Evolutionary conservation across 2,113 vertebrate genomes (phyloP), one percentile per base, ranked within the genome.

Genomic region (Odobenus rosmarus): DNA sequence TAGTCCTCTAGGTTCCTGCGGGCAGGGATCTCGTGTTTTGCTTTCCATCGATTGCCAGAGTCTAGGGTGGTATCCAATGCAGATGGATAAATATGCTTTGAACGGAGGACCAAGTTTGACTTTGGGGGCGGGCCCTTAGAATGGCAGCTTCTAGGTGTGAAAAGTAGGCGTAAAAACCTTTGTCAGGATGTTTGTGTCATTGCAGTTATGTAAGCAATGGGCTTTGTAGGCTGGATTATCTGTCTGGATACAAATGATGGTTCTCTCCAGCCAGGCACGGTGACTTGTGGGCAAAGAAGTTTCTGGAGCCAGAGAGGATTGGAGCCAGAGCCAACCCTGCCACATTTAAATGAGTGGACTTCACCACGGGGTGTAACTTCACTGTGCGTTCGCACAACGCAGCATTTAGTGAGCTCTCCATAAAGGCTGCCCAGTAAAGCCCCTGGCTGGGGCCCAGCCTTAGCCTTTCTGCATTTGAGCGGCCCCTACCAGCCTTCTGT

Each of bases 361-460:
- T 83, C 33, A 16, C 14, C 18, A 10, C 2, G 0, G 36, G 11
- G 46, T n/a, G 49, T 64, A 7, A 12, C 19, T 39, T 42, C 26
- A 55, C 42, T 11, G 36, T 4, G 23, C 11, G 1, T 61, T 8
- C 74, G 16, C 64, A 61, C 36, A 23, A 1, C 28, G 55, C 72
- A 61, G 21, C 26, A 12, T 31, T 26, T 46, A 46, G 26, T 15
- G 16, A 49, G 3, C 15, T 86, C 18, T 77, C 69, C 26, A 19
- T 11, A 21, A 51, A 67, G 49, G 8, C 28, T 42, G 36, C 21
- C 19, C 7, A 15, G 0, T 28, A 14, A 46, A 62, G 36, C 9
- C 1, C 12, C 15, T 57, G 31, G 11, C 55, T 1, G 7, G 11
- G 21, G 19, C 2, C 5, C 3, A 1, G 12, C 3, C 0, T 26